Base-by-base conservation (phyloP, 2,888 invertebrate species). In the Noctua janthe region DNA sequence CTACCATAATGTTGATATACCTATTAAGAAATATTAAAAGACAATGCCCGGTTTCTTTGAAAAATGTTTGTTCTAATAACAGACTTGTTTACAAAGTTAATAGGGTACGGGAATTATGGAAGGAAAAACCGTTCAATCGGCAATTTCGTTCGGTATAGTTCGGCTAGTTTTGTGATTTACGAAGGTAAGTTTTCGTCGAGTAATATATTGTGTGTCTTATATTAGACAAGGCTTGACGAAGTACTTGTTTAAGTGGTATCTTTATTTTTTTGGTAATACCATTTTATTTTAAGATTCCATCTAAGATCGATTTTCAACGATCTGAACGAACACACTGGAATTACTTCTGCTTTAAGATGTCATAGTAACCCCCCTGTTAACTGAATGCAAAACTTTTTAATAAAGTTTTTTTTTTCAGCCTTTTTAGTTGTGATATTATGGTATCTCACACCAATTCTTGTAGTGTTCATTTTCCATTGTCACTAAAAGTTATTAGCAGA, bases 81-180 rank as follows among this genome's bases (percentile, higher is more conserved):
- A 56, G 11, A 8, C n/a, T 81, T 69, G 43, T 72, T 51, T 64
- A 71, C 29, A 2, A 76, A 85, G 76, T 81, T 76, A 56, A 74
- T 67, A 84, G 56, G 54, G 62, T 47, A 17, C 17, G 39, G 47
- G 51, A 43, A 62, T 47, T 73, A 74, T 39, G 29, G 17, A 67
- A 59, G 47, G 56, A 66, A 56, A 71, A 76, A 20, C 71, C 43
- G 29, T 67, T 85, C 71, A 76, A 71, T 62, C 43, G 64, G 20
- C 56, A 76, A 84, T 84, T 83, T 81, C 23, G 23, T 74, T 66
- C 73, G 54, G 51, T 17, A 56, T 15, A 76, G 47, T 77, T 71
- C 73, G 49, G 73, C 6, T 67, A 51, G 62, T 59, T 64, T 67
- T 62, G 76, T 85, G 74, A 82, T 85, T 79, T 79, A 85, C 73